Evolutionary conservation across 1,140 invertebrate genomes (phyloP), one percentile per base, ranked within the genome.

Genomic region (Ladona fulva): DNA sequence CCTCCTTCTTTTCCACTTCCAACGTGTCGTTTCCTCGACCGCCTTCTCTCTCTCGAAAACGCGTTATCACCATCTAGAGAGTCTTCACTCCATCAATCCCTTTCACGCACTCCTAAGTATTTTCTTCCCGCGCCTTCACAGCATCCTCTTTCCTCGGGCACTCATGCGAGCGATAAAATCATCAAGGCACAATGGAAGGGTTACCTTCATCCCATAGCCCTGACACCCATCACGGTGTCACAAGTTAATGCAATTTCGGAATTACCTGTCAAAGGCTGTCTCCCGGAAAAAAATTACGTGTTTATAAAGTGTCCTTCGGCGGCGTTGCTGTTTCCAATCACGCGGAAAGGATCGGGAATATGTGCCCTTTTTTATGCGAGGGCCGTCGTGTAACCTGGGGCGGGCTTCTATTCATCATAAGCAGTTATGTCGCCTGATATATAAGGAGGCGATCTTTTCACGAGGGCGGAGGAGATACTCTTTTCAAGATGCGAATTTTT

Each of bases 101-200:
- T 66, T 66, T 66, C 52, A 66, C 52, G 52, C n/a, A 19, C 52
- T 16, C n/a, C 52, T 37, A 37, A 37, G 29, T 37, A 37, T 37
- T 66, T 66, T 16, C 52, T 19, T 52, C 44, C 44, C 44, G n/a
- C n/a, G n/a, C n/a, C n/a, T n/a, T n/a, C n/a, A n/a, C n/a, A n/a
- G n/a, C n/a, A n/a, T n/a, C n/a, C n/a, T n/a, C n/a, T n/a, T n/a
- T n/a, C n/a, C n/a, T n/a, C n/a, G n/a, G 44, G 44, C 44, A 52
- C 44, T 52, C 44, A 52, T 52, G 44, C 44, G 44, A 52, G 52
- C 52, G 52, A 66, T 66, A 66, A 66, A 66, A 66, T 66, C 52
- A 66, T 66, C 52, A 22, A 1, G 52, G 52, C 52, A 66, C 52
- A 66, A 66, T 66, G 52, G 19, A n/a, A n/a, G 44, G 52, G 52